A percentile compares a stretch with the other conserved stretches of the same genome.
phyloP scores from a whole-genome alignment of 1,140 invertebrate species.

The Acyrthosiphon pisum region DNA sequence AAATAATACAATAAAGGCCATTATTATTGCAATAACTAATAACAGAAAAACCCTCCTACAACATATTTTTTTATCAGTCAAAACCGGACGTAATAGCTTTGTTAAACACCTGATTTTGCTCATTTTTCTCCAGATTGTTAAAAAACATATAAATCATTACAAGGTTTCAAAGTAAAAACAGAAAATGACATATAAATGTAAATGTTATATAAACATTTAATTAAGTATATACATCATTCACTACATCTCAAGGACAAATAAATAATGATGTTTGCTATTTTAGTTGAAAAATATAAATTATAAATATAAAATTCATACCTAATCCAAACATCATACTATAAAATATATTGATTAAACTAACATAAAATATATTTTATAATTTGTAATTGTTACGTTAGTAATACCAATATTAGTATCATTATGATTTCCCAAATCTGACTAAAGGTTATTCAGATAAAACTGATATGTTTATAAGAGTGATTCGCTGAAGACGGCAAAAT shows the following conservation, averaged over 20 bases:
- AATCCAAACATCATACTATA: background rate
- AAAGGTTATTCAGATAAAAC: constrained; percentile 4
- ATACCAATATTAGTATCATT: background rate
- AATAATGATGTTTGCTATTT: background rate
- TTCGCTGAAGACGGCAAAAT: background rate
- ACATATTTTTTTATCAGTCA: background rate
- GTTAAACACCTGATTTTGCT: background rate
- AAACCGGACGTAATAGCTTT: background rate
- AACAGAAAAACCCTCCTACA: background rate
- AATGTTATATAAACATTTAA: background rate
- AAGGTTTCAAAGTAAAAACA: background rate
- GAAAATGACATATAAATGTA: background rate
- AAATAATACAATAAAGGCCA: background rate
- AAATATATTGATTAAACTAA: background rate
- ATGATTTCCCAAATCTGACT: background rate
- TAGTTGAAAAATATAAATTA: background rate
- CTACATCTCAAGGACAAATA: background rate
- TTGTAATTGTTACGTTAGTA: background rate
- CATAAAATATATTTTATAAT: background rate
- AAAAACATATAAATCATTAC: background rate
- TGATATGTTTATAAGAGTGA: background rate
- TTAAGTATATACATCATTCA: background rate
- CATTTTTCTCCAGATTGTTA: background rate
- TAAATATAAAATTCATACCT: background rate
- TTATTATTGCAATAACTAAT: background rate